These are phyloP conservation scores for Oreotrochilus melanogaster DNA, from an alignment of 2,113 vertebrate species.

Conservation along the genomic window DNA sequence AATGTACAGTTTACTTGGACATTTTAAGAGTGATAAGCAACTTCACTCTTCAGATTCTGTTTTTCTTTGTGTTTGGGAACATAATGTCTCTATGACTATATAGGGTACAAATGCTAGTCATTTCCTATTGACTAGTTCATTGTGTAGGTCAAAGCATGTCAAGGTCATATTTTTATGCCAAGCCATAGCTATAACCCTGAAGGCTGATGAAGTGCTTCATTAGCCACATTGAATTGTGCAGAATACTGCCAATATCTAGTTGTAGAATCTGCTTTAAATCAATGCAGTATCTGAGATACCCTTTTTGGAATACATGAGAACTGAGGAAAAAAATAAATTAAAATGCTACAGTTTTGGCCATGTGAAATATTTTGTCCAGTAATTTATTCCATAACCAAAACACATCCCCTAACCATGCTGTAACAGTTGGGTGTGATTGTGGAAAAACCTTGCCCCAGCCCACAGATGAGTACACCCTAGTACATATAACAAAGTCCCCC, in stretches of 20 bases:
- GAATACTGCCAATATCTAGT: neutral
- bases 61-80: neutral
- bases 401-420: neutral
- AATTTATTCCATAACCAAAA: neutral
- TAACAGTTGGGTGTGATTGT: neutral
- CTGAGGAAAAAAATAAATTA: neutral
- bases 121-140: neutral
- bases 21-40: neutral
- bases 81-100: neutral
- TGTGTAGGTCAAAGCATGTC: neutral
- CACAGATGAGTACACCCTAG: neutral
- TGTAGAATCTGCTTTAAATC: neutral
- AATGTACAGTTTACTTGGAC: neutral
- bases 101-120: neutral
- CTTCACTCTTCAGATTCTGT: neutral
- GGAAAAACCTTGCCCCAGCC: neutral
- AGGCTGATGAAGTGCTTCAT: neutral
- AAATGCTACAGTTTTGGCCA: neutral
- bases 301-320: neutral
- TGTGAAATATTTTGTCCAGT: neutral
- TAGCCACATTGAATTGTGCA: neutral
- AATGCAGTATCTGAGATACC: neutral
- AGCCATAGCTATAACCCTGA: neutral
- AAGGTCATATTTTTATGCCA: conserved; percentile 39
- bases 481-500: neutral